Conservation (phyloP, 2,113 vertebrate species). For the Menidia beryllina region DNA sequence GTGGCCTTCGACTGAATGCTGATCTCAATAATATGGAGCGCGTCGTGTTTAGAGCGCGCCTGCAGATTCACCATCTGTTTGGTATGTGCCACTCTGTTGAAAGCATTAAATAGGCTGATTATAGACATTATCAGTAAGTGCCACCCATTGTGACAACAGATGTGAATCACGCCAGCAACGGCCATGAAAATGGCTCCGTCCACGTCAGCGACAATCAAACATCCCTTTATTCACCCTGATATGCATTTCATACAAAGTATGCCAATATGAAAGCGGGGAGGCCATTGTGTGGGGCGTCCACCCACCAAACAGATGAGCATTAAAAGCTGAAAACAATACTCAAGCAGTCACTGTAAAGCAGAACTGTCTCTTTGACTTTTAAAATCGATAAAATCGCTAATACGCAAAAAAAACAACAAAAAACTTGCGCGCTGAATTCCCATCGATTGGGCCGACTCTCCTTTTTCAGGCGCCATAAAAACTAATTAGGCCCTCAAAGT, state of each 20-base stretch:
- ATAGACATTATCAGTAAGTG: slow-evolving; percentile 77
- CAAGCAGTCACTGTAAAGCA: slow-evolving; percentile 28
- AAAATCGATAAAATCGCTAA: slow-evolving; percentile 47
- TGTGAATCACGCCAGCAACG: slow-evolving; percentile 55
- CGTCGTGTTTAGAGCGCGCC: slow-evolving; percentile 60
- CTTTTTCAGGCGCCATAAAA: slow-evolving; percentile 45
- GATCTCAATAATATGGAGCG: slow-evolving; percentile 51
- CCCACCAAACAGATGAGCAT: slow-evolving; percentile 18
- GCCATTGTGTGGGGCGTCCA: slow-evolving; percentile 4
- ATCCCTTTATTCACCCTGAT: slow-evolving; percentile 20
- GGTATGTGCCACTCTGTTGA: slow-evolving; percentile 71
- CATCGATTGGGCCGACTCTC: slow-evolving; percentile 59
- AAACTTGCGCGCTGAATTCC: slow-evolving; percentile 20
- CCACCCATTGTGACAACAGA: slow-evolving; percentile 80
- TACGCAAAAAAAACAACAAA: slow-evolving; percentile 5
- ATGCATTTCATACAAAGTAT: slow-evolving; percentile 10
- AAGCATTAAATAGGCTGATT: slow-evolving; percentile 79
- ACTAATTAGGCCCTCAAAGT: slow-evolving; percentile 74
- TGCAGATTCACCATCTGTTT: slow-evolving; percentile 76
- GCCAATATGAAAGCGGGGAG: slow-evolving; percentile 3
- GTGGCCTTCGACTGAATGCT: slow-evolving; percentile 46
- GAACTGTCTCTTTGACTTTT: slow-evolving; percentile 28
- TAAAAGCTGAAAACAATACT: slow-evolving; percentile 35
- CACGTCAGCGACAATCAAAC: slow-evolving; percentile 25
- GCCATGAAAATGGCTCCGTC: slow-evolving; percentile 36